Conservation (phyloP, 2,888 invertebrate species). For the Sphecodes monilicornis region DNA sequence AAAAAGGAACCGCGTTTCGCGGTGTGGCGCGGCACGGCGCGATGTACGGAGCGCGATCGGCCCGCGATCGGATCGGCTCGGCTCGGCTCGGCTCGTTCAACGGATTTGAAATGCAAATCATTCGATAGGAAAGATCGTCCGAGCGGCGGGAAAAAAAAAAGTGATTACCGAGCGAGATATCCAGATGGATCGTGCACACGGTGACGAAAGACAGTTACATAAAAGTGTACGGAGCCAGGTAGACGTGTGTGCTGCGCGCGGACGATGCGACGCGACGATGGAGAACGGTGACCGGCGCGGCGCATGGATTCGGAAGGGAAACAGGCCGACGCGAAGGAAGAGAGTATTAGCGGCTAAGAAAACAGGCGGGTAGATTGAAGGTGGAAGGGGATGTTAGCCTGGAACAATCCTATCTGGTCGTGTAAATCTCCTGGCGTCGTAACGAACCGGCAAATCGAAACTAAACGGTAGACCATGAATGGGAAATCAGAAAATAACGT, state of each 20-base stretch:
- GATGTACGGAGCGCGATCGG: not conserved
- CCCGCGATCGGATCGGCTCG: conserved; percentile 61
- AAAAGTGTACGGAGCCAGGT: conserved; percentile 58
- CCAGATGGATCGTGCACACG: conserved; percentile 66
- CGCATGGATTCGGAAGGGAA: not conserved
- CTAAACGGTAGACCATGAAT: conserved; percentile 81
- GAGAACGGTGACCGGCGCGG: conserved; percentile 2
- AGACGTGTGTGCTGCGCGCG: not conserved
- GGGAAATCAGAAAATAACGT: conserved; percentile 80
- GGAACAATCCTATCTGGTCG: conserved; percentile 81
- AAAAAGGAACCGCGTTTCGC: not conserved
- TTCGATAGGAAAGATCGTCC: conserved; percentile 69
- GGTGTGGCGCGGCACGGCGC: too few species aligned
- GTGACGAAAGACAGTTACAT: conserved; percentile 79
- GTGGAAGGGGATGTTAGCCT: conserved; percentile 55
- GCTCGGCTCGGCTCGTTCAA: conserved; percentile 67
- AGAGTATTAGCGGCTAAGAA: conserved; percentile 27
- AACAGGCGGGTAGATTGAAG: conserved; percentile 20
- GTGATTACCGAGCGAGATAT: conserved; percentile 66
- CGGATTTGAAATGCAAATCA: conserved; percentile 79
- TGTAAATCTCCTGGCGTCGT: conserved; percentile 81
- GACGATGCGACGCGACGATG: not conserved
- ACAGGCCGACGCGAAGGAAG: conserved; percentile 16
- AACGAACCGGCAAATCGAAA: conserved; percentile 83
- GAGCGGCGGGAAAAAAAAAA: conserved; percentile 45